phyloP scores from a whole-genome alignment of 1,140 invertebrate genomes.

The Leptinotarsa texana region DNA sequence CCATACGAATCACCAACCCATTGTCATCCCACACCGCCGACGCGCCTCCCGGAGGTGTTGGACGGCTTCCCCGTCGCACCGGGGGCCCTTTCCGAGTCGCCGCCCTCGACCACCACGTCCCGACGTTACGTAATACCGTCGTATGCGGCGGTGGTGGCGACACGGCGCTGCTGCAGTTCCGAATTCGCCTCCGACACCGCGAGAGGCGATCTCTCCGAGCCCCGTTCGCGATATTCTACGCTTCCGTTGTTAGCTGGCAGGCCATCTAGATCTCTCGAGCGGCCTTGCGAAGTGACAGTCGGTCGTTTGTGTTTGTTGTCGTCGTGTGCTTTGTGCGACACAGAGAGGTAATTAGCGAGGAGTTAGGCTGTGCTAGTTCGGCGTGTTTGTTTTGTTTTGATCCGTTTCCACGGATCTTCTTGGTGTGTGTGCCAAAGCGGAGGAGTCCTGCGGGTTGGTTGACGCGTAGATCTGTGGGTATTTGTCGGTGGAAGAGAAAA shows the following conservation, averaged over 20 bases:
- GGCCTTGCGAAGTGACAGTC: slow-evolving; percentile 1
- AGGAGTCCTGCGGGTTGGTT: not conserved
- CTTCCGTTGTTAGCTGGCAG: not conserved
- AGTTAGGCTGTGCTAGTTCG: not conserved
- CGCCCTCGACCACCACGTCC: not conserved
- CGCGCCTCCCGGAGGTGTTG: not conserved
- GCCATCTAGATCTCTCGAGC: slow-evolving; percentile 4
- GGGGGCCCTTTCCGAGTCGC: not conserved
- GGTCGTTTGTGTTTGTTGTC: not conserved
- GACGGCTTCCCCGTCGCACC: not conserved
- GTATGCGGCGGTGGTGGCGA: not conserved
- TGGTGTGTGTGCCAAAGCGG: slow-evolving; percentile 4
- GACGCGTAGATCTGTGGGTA: not conserved
- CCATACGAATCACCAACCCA: not conserved
- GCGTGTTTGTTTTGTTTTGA: slow-evolving; percentile 2
- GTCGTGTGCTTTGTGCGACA: not conserved
- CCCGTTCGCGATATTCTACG: not conserved
- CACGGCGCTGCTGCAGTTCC: not conserved
- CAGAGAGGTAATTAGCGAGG: not conserved
- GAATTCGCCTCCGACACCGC: not conserved
- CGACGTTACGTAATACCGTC: slow-evolving; percentile 18
- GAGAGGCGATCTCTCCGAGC: not conserved
- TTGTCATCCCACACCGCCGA: not conserved
- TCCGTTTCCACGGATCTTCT: not conserved
- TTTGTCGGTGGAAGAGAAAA: too few species aligned